Evolutionary conservation across 1,140 invertebrate species (phyloP).

Genomic region (Nebria ingens): DNA sequence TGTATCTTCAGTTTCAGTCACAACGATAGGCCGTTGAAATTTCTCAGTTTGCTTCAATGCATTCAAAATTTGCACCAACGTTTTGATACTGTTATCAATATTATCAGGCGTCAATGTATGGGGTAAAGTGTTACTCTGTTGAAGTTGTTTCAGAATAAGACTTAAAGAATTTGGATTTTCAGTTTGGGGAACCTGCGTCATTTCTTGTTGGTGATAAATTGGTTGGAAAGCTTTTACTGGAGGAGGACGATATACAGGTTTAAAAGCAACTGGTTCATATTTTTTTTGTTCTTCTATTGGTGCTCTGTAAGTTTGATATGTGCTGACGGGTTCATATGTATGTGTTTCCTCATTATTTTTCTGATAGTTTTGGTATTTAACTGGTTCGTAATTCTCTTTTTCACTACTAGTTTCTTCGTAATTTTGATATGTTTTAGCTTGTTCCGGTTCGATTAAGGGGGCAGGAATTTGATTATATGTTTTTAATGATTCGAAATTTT

Average conservation of each 20-base stretch:
- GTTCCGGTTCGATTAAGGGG: too few species aligned
- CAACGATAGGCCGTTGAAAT: conserved; percentile 28
- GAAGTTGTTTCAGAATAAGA: conserved; percentile 50
- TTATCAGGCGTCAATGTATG: conserved; percentile 63
- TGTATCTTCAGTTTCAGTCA: conserved; percentile 19
- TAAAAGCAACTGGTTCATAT: neutral
- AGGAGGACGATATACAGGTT: neutral
- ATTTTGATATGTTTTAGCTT: too few species aligned
- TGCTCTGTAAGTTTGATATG: too few species aligned
- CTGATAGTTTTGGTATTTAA: too few species aligned
- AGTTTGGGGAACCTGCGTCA: conserved; percentile 23
- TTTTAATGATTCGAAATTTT: neutral
- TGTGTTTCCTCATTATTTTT: too few species aligned
- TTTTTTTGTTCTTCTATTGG: too few species aligned
- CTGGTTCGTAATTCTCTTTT: too few species aligned
- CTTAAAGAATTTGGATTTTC: conserved; percentile 31
- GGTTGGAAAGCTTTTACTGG: neutral
- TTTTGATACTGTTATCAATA: conserved; percentile 64
- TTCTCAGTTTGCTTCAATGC: conserved; percentile 46
- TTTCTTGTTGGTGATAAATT: too few species aligned
- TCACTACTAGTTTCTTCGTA: too few species aligned
- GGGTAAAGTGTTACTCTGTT: conserved; percentile 60
- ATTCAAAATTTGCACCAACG: conserved; percentile 58
- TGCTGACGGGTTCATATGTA: too few species aligned
- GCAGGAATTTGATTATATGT: neutral